Evolutionary conservation across 2,888 invertebrate species (phyloP).

Genomic region (Ectemnius lituratus): DNA sequence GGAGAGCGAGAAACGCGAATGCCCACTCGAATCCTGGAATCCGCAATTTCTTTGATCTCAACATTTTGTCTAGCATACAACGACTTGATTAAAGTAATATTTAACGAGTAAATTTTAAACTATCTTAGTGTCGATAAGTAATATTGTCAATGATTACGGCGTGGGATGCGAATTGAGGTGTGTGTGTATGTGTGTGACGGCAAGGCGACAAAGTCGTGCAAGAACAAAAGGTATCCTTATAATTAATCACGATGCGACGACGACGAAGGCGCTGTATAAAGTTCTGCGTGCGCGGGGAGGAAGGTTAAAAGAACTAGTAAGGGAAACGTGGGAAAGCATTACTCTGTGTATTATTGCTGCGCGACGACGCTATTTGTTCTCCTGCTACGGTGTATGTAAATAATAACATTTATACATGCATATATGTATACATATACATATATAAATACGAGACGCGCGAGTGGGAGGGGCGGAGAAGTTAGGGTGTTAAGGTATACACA

Average conservation of each 20-base stretch:
- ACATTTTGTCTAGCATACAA: constrained; percentile 74
- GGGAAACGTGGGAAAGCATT: constrained; percentile 55
- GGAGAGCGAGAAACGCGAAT: constrained; percentile 17
- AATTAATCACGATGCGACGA: constrained; percentile 50
- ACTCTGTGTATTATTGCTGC: constrained; percentile 71
- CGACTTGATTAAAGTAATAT: constrained; percentile 72
- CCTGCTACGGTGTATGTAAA: constrained; percentile 70
- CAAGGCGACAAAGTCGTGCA: constrained; percentile 22
- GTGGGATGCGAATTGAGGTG: constrained; percentile 46
- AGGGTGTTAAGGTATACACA: constrained; percentile 59
- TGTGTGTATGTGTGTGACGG: constrained; percentile 5
- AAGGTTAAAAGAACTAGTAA: constrained; percentile 46
- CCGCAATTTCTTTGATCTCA: constrained; percentile 77
- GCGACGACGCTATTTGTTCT: constrained; percentile 66
- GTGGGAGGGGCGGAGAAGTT: constrained; percentile 25
- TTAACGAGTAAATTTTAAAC: constrained; percentile 67
- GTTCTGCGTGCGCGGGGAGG: constrained; percentile 33
- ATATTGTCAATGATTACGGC: constrained; percentile 27
- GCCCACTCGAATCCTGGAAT: constrained; percentile 57
- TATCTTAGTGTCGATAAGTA: constrained; percentile 67
- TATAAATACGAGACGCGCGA: constrained; percentile 64
- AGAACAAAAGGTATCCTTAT: constrained; percentile 54
- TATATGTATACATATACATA: constrained; percentile 67
- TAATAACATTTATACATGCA: constrained; percentile 67
- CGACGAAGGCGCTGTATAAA: constrained; percentile 68